phyloP scores from a whole-genome alignment of 2,797 vertebrate genomes.

The Huso huso region DNA sequence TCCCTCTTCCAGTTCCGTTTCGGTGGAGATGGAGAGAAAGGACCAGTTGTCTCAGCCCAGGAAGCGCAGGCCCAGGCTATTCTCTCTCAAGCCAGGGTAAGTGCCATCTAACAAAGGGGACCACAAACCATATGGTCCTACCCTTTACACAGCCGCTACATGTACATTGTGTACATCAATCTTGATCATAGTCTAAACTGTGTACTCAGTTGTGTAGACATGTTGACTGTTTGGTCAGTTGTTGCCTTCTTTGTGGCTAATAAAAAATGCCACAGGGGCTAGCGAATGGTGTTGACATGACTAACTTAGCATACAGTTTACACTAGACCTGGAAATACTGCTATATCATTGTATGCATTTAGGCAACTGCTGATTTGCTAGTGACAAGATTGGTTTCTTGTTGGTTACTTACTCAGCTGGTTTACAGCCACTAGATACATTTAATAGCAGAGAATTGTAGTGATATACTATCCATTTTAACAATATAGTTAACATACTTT shows the following conservation, averaged over 20 bases:
- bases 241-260: constrained; percentile 17
- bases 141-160: constrained; percentile 23
- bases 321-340: too few species aligned
- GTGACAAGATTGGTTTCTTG: too few species aligned
- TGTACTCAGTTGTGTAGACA: constrained; percentile 36
- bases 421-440: too few species aligned
- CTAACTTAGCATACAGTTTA: too few species aligned
- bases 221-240: constrained; percentile 22
- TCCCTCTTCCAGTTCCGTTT: constrained; percentile 77
- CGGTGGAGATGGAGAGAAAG: constrained; percentile 86
- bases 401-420: too few species aligned
- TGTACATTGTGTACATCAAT: constrained; percentile 14
- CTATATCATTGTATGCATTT: too few species aligned
- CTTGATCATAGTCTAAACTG: constrained; percentile 41
- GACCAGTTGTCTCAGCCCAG: constrained; percentile 84
- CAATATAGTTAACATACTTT: too few species aligned
- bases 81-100: constrained; percentile 93
- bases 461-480: too few species aligned
- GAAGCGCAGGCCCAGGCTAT: constrained; percentile 98
- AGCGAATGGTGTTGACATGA: too few species aligned
- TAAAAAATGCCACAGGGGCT: constrained; percentile 52
- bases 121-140: too few species aligned
- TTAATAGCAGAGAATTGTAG: too few species aligned
- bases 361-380: too few species aligned
- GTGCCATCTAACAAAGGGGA: constrained; percentile 29